phyloP scores from a whole-genome alignment of 1,140 invertebrate species.

The Hypothenemus hampei region DNA sequence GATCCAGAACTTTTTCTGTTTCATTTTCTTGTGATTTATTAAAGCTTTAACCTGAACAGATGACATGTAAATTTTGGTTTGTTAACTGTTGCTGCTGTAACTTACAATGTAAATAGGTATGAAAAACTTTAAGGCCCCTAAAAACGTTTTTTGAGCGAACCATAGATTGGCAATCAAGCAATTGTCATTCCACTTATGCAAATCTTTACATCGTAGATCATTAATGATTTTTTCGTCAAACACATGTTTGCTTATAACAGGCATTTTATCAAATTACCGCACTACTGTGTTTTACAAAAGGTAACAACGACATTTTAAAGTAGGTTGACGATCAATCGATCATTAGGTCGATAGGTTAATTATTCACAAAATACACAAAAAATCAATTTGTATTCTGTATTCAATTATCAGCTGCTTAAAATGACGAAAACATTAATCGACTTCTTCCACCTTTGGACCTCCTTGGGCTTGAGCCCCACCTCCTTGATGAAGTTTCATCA shows the following conservation, averaged over 20 bases:
- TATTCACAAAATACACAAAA: no score
- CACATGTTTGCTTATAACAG: constrained; percentile 26
- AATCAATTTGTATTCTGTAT: no score
- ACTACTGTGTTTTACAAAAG: no score
- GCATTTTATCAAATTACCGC: constrained; percentile 9
- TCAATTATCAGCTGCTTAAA: no score
- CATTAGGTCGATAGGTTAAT: no score
- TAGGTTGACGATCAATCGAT: no score
- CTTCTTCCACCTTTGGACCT: constrained; percentile 68
- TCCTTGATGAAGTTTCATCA: constrained; percentile 69
- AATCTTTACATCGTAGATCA: constrained; percentile 12
- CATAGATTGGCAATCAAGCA: constrained; percentile 15
- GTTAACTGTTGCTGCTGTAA: constrained; percentile 3
- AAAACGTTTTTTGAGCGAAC: background rate
- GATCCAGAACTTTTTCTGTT: constrained; percentile 16
- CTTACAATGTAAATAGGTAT: constrained; percentile 32
- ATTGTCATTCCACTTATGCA: constrained; percentile 23
- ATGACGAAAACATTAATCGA: constrained; percentile 53
- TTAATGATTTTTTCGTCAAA: constrained; percentile 22
- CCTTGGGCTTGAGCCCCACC: constrained; percentile 39
- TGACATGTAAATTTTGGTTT: constrained; percentile 3
- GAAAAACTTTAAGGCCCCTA: constrained; percentile 25
- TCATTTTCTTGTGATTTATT: constrained; percentile 27
- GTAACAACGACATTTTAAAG: no score
- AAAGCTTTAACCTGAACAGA: constrained; percentile 27